Base-by-base conservation (phyloP, 2,888 invertebrate species). In the Phragmatobia fuliginosa region DNA sequence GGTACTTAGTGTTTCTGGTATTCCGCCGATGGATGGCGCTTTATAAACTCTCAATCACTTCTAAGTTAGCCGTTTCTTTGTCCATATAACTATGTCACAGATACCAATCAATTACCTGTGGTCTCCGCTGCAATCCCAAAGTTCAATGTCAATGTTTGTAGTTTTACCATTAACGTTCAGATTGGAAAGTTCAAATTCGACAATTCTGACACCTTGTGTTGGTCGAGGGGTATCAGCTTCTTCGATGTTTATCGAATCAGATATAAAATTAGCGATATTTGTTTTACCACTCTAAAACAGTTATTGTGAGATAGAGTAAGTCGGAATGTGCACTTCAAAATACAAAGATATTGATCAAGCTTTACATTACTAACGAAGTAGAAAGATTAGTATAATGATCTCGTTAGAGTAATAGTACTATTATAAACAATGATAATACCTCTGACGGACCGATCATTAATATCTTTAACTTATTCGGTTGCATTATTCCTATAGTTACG, bases 81-180 rank as follows among this genome's bases (percentile, higher is more conserved):
- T 52, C 25, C 4, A 28, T 16, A 16, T 14, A 16, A 16, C 11
- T 56, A 2, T 1, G 28, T 1, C 4, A 28, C 7, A 28, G 25
- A 28, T 28, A 28, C 7, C 56, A 56, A 58, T 62, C 33, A 60
- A 32, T 70, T 95, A 97, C 97, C 96, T 97, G 81, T 95, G 95
- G 87, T 97, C 97, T 25, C 97, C 97, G 86, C 97, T 97, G 89
- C 97, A 97, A 86, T 98, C 97, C 97, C 97, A 97, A 62, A 98
- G 89, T 90, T 98, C 97, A 56, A 98, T 96, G 83, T 98, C 97
- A 36, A 96, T 95, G 80, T 96, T 96, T 16, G 90, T 87, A 62
- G 90, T 89, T 83, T 96, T 95, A 10, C 96, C 96, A 83, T 96
- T 96, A 1, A 96, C 91, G 78, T 94, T 96, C 10, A 97, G 85